Evolutionary conservation across 2,888 invertebrate species (phyloP), one percentile per base, ranked within the genome.

Genomic region (Macrophya alboannulata): DNA sequence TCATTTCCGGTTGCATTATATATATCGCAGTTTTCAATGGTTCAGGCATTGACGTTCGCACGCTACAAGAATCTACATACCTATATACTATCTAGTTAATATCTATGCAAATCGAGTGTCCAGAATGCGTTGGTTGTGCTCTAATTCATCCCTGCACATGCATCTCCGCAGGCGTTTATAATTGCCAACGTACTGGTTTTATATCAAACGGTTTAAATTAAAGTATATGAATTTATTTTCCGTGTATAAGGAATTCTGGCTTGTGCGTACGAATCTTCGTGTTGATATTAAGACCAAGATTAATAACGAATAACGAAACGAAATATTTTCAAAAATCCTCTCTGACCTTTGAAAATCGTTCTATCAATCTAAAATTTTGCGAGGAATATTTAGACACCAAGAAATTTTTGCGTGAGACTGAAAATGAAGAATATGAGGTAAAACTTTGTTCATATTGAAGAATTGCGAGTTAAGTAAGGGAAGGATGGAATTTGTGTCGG

Each of bases 41-140:
- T 77, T 77, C 10, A 9, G 17, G 21, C 43, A 77, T 77, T 31
- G 51, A 55, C 37, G 51, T 77, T 51, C 37, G 12, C 17, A 37
- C 2, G 55, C 17, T 51, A 51, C 17, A 55, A 25, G 21, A 31
- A 77, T 51, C 17, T 77, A 17, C 51, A 37, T 51, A 37, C n/a
- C n/a, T n/a, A n/a, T n/a, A n/a, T n/a, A n/a, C n/a, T 4, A 31
- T 48, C 77, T 55, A 51, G 15, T 51, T 77, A 31, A 77, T 77
- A 77, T 77, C 51, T 17, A 77, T 77, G 77, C 77, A 77, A 77
- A 77, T 77, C 51, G 17, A 31, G 51, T 37, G 77, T 55, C 55
- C 51, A 45, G 45, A 45, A 72, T 72, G 43, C 40, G 43, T 25
- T 31, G 72, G 45, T 45, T 72, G 51, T 55, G 51, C 77, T 51